A percentile compares a stretch with the other conserved stretches of the same genome.
Evolutionary conservation across 1,140 invertebrate species (phyloP).

Genomic region (Rhagoletis zephyria): DNA sequence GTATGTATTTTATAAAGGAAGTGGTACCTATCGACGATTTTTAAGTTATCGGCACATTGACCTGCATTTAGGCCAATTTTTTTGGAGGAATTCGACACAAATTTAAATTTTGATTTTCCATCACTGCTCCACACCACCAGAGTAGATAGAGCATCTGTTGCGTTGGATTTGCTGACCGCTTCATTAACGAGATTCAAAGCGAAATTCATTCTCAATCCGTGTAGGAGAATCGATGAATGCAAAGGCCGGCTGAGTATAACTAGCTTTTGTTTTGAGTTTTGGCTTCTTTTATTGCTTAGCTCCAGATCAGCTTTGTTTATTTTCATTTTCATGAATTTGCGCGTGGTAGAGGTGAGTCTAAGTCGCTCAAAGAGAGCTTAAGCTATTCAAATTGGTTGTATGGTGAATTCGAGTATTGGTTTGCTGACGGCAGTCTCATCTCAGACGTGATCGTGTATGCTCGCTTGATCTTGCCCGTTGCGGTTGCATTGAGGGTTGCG

Average conservation of each 20-base stretch:
- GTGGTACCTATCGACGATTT: too few species aligned
- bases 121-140: too few species aligned
- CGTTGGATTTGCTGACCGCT: constrained; percentile 1
- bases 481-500: constrained; percentile 46
- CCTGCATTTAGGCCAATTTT: too few species aligned
- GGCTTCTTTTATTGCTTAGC: not conserved
- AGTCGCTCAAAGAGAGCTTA: not conserved
- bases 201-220: constrained; percentile 55
- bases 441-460: constrained; percentile 40
- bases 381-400: constrained; percentile 32
- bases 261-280: not conserved
- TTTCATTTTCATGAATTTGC: not conserved
- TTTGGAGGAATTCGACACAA: too few species aligned
- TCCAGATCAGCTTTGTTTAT: not conserved
- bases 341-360: constrained; percentile 1
- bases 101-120: too few species aligned
- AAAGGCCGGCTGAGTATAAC: constrained; percentile 35
- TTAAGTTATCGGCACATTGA: too few species aligned
- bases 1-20: too few species aligned
- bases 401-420: not conserved
- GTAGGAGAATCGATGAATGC: constrained; percentile 30
- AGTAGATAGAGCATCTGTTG: not conserved
- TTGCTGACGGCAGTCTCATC: constrained; percentile 51
- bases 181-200: constrained; percentile 27
- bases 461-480: constrained; percentile 41